These are phyloP conservation scores for Gorsachius goisagi DNA, from an alignment of 2,113 vertebrate species.

Conservation along the genomic window DNA sequence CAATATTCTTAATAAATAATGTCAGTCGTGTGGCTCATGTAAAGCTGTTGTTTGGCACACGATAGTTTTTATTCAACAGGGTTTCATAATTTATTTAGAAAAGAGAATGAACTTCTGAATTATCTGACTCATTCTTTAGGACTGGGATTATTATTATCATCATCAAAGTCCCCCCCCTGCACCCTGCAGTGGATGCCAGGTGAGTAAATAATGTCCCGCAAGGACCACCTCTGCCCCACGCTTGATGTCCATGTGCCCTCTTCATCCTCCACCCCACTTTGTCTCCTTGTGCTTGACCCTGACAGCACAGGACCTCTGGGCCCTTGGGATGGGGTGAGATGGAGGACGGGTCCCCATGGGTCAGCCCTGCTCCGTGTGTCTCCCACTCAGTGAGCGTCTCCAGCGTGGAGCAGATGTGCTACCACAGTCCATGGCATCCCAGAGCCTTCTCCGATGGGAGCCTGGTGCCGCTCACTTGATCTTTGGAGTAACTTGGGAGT, in stretches of 20 bases:
- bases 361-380: neutral
- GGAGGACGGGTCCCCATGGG: neutral
- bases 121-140: neutral
- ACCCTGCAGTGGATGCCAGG: neutral
- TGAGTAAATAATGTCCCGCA: neutral
- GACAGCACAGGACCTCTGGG: neutral
- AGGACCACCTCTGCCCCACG: neutral
- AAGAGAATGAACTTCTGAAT: neutral
- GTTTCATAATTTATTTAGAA: neutral
- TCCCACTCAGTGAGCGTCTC: accelerated
- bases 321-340: neutral
- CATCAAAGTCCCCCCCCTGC: neutral
- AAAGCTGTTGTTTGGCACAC: neutral
- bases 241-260: neutral
- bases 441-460: neutral
- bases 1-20: neutral
- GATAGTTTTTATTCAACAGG: neutral
- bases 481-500: neutral
- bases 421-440: neutral
- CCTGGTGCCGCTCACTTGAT: neutral
- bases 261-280: neutral
- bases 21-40: accelerated
- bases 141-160: neutral
- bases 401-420: neutral
- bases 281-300: neutral